phyloP scores from a whole-genome alignment of 1,140 invertebrate species.

The Pemphigus obesinymphae region DNA sequence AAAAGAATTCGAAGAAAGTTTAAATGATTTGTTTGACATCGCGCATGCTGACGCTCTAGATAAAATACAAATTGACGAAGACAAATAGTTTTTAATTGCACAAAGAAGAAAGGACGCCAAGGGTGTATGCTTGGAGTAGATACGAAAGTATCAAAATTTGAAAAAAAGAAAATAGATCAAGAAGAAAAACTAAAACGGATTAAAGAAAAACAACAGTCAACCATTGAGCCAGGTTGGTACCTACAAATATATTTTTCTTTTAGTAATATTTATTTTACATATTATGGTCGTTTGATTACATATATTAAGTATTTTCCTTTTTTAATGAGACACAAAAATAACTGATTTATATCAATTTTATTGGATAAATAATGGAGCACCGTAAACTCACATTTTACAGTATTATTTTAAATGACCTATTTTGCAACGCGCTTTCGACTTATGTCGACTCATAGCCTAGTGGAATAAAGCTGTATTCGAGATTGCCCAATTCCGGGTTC shows the following conservation, averaged over 20 bases:
- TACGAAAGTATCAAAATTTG: slow-evolving; percentile 1
- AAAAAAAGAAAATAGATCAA: not conserved
- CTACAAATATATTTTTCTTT: too few relatives aligned
- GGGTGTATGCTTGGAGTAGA: slow-evolving; percentile 37
- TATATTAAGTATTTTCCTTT: not conserved
- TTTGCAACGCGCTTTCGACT: too few relatives aligned
- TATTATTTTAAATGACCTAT: too few relatives aligned
- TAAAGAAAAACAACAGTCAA: not conserved
- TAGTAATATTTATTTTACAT: not conserved
- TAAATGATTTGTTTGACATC: too few relatives aligned
- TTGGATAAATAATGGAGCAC: not conserved
- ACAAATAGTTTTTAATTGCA: slow-evolving; percentile 42
- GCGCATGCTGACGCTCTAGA: too few relatives aligned
- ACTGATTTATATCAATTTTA: not conserved
- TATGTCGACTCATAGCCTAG: too few relatives aligned
- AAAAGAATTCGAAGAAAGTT: too few relatives aligned
- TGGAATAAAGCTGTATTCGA: too few relatives aligned
- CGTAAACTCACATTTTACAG: too few relatives aligned
- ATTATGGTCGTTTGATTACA: not conserved
- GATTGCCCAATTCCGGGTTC: too few relatives aligned
- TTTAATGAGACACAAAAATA: not conserved
- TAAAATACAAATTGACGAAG: slow-evolving; percentile 39
- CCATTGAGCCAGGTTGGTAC: not conserved
- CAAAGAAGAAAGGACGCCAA: slow-evolving; percentile 36
- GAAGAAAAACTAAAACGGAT: not conserved